Evolutionary conservation across 2,113 vertebrate genomes (phyloP), one percentile per base, ranked within the genome.

Genomic region (Propithecus coquereli): DNA sequence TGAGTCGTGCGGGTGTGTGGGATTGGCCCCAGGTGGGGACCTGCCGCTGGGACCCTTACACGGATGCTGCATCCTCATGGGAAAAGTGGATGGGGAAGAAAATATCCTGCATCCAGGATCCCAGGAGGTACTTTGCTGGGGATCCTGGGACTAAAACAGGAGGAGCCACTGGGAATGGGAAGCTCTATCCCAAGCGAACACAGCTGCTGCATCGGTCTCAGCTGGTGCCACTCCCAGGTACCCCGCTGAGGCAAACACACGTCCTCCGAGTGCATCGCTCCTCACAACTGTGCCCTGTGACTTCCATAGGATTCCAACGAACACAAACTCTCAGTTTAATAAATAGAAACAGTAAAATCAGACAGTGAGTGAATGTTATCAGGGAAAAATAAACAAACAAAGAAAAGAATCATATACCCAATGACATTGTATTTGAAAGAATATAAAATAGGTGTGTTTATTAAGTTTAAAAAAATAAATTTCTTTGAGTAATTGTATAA

Each of bases 151-250:
- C 6, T 6, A 7, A 1, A n/a, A 6, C 43, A 22, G 17, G 14
- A 7, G 68, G 20, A 16, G 3, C 5, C 40, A 1, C 27, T 5
- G 11, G 4, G 20, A 14, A 2, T 0, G 20, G 20, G 88, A 34
- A 6, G 25, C 30, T 17, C 0, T 3, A 0, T 3, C 6, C 14
- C 43, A 18, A 14, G 43, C 0, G 9, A 7, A 32, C 3, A 0
- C 14, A 0, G 0, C 0, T 7, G 0, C 3, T 27, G 11, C 27
- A 5, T 3, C 0, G 30, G 12, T 8, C 23, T 34, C 16, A 0
- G n/a, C 0, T 8, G 18, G 32, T 1, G 0, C 14, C 54, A 14
- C 32, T 30, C 61, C 20, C n/a, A 27, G 40, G 37, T 1, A 12
- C 5, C 0, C 1, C 3, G 22, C 9, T 1, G 32, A 59, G 22